phyloP scores from a whole-genome alignment of 2,797 vertebrate species.

The Capromys pilorides region DNA sequence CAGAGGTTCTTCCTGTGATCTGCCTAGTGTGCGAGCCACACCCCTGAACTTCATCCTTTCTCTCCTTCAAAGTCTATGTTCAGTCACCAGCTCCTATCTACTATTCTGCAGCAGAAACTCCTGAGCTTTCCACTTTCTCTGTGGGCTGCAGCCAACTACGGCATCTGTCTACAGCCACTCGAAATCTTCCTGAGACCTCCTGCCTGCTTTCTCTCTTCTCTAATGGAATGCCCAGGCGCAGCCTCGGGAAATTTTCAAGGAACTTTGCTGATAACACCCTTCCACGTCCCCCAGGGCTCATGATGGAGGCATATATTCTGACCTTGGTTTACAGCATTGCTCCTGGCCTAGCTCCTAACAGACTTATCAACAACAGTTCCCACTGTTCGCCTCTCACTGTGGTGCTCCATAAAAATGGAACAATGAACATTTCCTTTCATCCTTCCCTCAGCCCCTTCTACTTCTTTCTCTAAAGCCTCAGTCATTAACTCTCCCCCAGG shows the following conservation, averaged over 20 bases:
- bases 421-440: background rate
- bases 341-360: background rate
- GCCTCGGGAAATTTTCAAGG: background rate
- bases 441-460: background rate
- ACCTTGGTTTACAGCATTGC: background rate
- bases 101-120: background rate
- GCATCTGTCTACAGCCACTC: background rate
- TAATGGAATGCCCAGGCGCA: background rate
- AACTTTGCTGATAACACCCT: constrained; percentile 4
- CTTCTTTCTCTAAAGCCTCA: background rate
- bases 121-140: background rate
- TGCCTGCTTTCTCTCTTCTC: background rate
- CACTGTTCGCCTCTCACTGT: background rate
- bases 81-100: background rate
- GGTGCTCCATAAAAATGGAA: background rate
- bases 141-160: background rate
- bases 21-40: background rate
- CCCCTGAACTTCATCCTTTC: background rate
- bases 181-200: background rate
- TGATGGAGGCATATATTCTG: background rate
- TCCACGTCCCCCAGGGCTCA: background rate
- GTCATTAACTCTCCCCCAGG: background rate
- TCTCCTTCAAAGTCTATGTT: background rate
- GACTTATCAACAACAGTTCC: background rate
- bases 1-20: background rate